Conservation (phyloP, 2,888 invertebrate species). For the Ditylenchus weischeri region DNA sequence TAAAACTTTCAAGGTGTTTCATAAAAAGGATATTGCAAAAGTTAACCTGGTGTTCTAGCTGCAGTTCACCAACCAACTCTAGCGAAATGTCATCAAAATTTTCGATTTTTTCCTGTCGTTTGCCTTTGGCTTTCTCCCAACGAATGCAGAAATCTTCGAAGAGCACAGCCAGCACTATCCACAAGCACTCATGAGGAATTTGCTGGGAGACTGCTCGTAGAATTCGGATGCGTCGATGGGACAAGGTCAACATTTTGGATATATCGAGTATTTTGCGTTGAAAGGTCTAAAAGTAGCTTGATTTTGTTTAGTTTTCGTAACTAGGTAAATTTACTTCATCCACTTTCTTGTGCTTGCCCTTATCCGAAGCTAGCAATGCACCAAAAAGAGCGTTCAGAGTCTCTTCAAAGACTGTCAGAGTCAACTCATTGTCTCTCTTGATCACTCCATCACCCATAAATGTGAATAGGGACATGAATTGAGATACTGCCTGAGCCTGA, state of each 20-base stretch:
- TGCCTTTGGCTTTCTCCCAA: slow-evolving; percentile 47
- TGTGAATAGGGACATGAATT: slow-evolving; percentile 93
- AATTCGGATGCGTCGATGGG: slow-evolving; percentile 73
- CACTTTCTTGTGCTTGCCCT: no score
- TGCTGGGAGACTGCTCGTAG: slow-evolving; percentile 43
- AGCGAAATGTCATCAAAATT: slow-evolving; percentile 49
- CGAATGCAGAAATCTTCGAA: slow-evolving; percentile 61
- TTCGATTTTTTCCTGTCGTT: slow-evolving; percentile 38
- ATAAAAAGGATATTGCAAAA: no score
- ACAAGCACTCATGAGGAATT: slow-evolving; percentile 59
- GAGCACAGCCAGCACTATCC: slow-evolving; percentile 61
- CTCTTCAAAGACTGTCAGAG: slow-evolving; percentile 49
- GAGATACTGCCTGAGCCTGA: slow-evolving; percentile 74
- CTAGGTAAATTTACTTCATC: no score
- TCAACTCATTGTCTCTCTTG: slow-evolving; percentile 58
- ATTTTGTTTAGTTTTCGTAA: slow-evolving; percentile 11
- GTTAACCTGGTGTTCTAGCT: slow-evolving; percentile 42
- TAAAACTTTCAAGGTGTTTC: slow-evolving; percentile 23
- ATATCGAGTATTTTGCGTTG: slow-evolving; percentile 61
- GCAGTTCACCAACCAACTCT: slow-evolving; percentile 40
- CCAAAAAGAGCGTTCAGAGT: slow-evolving; percentile 48
- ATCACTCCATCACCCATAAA: slow-evolving; percentile 92
- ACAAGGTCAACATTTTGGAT: slow-evolving; percentile 83
- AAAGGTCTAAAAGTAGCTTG: slow-evolving; percentile 14
- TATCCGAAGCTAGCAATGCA: slow-evolving; percentile 37